These are phyloP conservation scores for Trichonephila inaurata DNA, from an alignment of 1,140 invertebrate species.

Conservation along the genomic window DNA sequence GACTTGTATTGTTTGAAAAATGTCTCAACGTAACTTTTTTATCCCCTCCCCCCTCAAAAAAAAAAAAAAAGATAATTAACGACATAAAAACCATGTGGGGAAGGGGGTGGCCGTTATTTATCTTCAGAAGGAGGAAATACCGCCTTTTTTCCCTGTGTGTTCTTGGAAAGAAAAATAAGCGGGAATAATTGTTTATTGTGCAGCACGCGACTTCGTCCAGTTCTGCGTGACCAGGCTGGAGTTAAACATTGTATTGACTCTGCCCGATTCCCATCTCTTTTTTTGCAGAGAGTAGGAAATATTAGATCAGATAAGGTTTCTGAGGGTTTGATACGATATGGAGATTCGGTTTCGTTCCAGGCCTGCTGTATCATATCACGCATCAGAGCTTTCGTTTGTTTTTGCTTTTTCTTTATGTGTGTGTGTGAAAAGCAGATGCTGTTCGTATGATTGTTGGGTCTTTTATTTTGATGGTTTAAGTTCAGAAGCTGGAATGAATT, in stretches of 20 bases:
- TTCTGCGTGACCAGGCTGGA: conserved; percentile 27
- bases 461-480: no score
- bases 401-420: neutral
- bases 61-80: neutral
- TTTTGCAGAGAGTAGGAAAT: conserved; percentile 24
- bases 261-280: conserved; percentile 8
- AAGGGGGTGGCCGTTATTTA: neutral
- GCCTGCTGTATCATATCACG: neutral
- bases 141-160: conserved; percentile 38
- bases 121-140: conserved; percentile 39
- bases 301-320: conserved; percentile 61
- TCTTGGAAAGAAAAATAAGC: neutral
- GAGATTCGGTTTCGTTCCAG: neutral
- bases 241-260: conserved; percentile 54
- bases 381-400: neutral
- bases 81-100: no score
- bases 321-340: neutral
- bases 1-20: neutral
- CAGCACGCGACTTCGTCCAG: conserved; percentile 35
- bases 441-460: no score
- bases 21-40: neutral
- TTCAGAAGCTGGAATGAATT: no score
- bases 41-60: neutral
- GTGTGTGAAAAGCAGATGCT: no score
- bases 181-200: conserved; percentile 62